Percentiles rank a stretch among this genome's conserved stretches.
Evolutionary conservation across 2,888 invertebrate species (phyloP).

Genomic region (Stenodema calcarata): DNA sequence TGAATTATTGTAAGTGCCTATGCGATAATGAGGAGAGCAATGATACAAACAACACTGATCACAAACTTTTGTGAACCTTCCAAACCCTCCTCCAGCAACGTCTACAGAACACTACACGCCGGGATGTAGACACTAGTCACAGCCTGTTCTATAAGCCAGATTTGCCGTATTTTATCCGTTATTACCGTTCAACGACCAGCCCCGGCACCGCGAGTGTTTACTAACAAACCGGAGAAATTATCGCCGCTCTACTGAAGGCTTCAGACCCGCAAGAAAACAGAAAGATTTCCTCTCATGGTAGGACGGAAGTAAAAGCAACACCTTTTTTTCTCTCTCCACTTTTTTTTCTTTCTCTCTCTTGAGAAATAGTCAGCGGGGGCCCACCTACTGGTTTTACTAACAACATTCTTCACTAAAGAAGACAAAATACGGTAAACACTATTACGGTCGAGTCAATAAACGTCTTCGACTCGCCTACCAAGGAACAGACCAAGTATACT

Average conservation of each 20-base stretch:
- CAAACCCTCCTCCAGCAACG: too few relatives aligned
- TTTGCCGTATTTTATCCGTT: not conserved
- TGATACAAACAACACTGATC: too few relatives aligned
- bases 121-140: not conserved
- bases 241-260: not conserved
- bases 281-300: not conserved
- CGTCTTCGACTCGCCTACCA: not conserved
- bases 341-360: not conserved
- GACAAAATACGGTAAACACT: not conserved
- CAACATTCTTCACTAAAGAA: not conserved
- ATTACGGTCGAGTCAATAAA: not conserved
- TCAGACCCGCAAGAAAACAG: not conserved
- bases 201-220: not conserved
- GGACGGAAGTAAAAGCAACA: not conserved
- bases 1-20: too few relatives aligned
- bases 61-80: too few relatives aligned
- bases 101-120: not conserved
- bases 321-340: not conserved
- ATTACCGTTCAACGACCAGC: not conserved
- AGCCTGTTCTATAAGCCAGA: not conserved
- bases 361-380: not conserved
- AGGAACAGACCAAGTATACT: not conserved
- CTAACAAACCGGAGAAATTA: not conserved
- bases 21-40: too few relatives aligned
- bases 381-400: not conserved